phyloP scores from a whole-genome alignment of 2,888 invertebrate genomes.

The Heteromyza rotundicornis region DNA sequence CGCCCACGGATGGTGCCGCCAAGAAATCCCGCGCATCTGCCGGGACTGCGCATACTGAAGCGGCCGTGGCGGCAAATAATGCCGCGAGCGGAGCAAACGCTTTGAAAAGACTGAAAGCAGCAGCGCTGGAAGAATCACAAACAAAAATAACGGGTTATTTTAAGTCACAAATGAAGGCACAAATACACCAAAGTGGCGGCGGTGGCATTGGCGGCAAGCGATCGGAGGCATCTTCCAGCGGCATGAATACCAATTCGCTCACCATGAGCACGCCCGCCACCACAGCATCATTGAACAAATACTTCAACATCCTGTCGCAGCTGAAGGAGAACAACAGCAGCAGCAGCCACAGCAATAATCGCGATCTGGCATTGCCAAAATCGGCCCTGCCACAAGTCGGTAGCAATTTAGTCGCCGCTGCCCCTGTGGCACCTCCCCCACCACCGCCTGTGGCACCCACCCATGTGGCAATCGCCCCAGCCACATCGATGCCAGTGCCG shows the following conservation, averaged over 20 bases:
- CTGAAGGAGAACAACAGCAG: conserved; percentile 44
- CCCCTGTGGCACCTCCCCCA: neutral
- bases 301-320: conserved; percentile 58
- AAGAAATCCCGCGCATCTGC: conserved; percentile 50
- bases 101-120: conserved; percentile 59
- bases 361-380: neutral
- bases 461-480: neutral
- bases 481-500: conserved; percentile 46
- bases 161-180: conserved; percentile 79
- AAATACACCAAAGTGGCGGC: conserved; percentile 63
- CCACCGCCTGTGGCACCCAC: conserved; percentile 38
- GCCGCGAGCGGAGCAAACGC: conserved; percentile 24
- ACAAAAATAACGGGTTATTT: conserved; percentile 83
- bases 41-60: conserved; percentile 22
- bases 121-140: conserved; percentile 65
- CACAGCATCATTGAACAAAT: conserved; percentile 58
- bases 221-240: conserved; percentile 31
- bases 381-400: conserved; percentile 6
- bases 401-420: neutral
- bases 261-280: conserved; percentile 54
- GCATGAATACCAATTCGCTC: conserved; percentile 41
- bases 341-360: neutral
- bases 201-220: conserved; percentile 25
- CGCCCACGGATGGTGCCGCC: conserved; percentile 37
- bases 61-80: conserved; percentile 6